A percentile compares a stretch with the other conserved stretches of the same genome.
These are phyloP conservation scores for Craseonycteris thonglongyai DNA, from an alignment of 2,113 vertebrate species.

Conservation along the genomic window DNA sequence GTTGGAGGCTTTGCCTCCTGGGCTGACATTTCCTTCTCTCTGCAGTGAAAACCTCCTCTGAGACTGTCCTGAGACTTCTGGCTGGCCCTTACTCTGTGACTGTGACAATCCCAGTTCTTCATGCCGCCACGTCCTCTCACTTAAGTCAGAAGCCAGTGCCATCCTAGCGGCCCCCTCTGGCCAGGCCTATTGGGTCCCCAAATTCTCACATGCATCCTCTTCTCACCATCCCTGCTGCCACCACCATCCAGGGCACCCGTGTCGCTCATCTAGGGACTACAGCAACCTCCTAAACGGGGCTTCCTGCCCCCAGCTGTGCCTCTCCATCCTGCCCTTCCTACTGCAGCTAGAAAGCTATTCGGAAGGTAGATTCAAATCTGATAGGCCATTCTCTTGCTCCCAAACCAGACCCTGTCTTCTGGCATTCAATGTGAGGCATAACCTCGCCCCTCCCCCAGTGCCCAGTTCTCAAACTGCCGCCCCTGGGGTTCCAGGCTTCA, in stretches of 20 bases:
- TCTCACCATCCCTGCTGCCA: neutral
- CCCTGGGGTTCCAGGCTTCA: rapidly evolving
- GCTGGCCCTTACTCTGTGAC: neutral
- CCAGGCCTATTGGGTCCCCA: neutral
- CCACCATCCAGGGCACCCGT: rapidly evolving
- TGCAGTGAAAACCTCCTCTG: neutral
- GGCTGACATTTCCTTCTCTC: neutral
- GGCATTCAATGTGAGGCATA: neutral
- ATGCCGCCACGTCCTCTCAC: neutral
- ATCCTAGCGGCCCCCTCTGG: neutral
- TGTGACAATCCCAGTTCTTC: neutral
- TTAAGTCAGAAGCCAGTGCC: neutral
- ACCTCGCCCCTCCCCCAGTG: neutral
- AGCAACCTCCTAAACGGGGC: neutral
- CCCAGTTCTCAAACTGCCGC: neutral
- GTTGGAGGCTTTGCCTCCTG: neutral
- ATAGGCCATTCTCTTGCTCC: neutral
- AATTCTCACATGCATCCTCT: neutral
- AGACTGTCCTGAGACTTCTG: neutral
- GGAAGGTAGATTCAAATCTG: neutral
- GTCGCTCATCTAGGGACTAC: too few species aligned
- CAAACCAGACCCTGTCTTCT: rapidly evolving
- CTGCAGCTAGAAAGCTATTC: neutral
- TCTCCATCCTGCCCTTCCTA: neutral
- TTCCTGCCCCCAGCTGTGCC: neutral